Evolutionary conservation across 2,888 invertebrate species (phyloP).

Genomic region (Chrysodeixis includens): DNA sequence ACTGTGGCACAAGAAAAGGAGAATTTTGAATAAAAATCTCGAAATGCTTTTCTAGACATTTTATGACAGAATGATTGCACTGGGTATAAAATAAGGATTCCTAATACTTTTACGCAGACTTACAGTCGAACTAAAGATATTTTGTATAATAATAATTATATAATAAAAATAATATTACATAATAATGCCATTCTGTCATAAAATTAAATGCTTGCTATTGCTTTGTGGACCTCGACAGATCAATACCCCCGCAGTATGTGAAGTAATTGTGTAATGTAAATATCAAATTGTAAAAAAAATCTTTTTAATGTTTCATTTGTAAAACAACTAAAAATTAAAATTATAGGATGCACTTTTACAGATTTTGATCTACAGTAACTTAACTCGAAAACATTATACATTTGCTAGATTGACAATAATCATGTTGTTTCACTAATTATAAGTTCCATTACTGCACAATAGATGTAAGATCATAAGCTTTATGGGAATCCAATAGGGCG

Average conservation of each 20-base stretch:
- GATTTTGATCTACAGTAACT: constrained; percentile 72
- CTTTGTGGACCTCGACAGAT: constrained; percentile 53
- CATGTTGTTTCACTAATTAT: constrained; percentile 52
- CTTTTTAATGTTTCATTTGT: constrained; percentile 60
- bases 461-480: constrained; percentile 52
- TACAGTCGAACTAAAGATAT: constrained; percentile 62
- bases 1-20: constrained; percentile 77
- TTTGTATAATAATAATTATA: constrained; percentile 52
- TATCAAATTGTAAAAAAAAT: constrained; percentile 67
- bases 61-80: constrained; percentile 76
- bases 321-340: constrained; percentile 66
- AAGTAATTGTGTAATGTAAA: constrained; percentile 54
- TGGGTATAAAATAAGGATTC: constrained; percentile 59
- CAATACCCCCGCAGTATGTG: constrained; percentile 43
- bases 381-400: constrained; percentile 57
- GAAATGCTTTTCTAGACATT: constrained; percentile 67
- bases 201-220: constrained; percentile 80
- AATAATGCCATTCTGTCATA: constrained; percentile 76
- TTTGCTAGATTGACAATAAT: constrained; percentile 51
- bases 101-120: constrained; percentile 66
- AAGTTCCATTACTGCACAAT: constrained; percentile 53
- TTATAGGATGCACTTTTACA: constrained; percentile 67
- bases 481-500: constrained; percentile 52
- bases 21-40: constrained; percentile 73
- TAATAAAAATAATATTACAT: constrained; percentile 58